These are phyloP conservation scores for Neodon shergylaensis DNA, from an alignment of 2,113 vertebrate species.

Conservation along the genomic window DNA sequence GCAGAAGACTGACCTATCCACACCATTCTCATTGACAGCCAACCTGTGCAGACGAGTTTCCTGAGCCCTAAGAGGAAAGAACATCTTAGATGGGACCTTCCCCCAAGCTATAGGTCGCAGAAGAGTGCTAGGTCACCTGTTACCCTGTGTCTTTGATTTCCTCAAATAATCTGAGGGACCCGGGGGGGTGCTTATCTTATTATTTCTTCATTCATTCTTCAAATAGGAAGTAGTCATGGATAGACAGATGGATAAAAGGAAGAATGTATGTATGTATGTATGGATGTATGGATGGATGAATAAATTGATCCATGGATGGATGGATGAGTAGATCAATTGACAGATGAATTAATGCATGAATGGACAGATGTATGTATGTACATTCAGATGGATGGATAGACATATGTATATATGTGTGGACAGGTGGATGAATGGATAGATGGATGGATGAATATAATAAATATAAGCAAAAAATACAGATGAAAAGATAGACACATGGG, in stretches of 20 bases:
- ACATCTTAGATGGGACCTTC: not conserved
- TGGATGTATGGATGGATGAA: not conserved
- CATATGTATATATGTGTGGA: too few species aligned
- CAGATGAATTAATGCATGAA: too few species aligned
- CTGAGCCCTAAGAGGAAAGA: not conserved
- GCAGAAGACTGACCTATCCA: not conserved
- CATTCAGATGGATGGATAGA: too few species aligned
- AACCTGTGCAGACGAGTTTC: not conserved
- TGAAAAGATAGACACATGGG: not conserved
- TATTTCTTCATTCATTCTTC: not conserved
- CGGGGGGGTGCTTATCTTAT: not conserved
- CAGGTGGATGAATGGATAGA: rapidly evolving
- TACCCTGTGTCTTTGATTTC: rapidly evolving
- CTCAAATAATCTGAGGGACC: not conserved
- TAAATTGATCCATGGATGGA: not conserved
- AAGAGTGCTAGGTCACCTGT: not conserved
- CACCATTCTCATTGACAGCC: not conserved
- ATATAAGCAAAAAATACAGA: not conserved
- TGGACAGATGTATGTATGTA: too few species aligned
- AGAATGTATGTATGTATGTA: not conserved
- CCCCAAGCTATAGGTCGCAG: too few species aligned
- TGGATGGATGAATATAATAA: not conserved
- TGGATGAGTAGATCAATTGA: not conserved
- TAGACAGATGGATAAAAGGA: not conserved
- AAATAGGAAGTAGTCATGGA: not conserved